Evolutionary conservation across 2,113 vertebrate genomes (phyloP), one percentile per base, ranked within the genome.

Genomic region (Argyrosomus japonicus): DNA sequence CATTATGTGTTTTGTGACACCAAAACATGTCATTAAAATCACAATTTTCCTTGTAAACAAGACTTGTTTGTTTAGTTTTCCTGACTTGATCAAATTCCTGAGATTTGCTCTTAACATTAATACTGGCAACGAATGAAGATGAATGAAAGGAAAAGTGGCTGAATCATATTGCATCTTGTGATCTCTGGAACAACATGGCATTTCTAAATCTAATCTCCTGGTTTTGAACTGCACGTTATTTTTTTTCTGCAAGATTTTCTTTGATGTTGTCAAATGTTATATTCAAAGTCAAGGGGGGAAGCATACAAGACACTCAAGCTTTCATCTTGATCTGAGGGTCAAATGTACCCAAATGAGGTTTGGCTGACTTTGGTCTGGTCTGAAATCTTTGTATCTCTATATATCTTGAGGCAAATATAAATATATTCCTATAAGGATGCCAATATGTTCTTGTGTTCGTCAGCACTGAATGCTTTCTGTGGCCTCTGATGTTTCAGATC

Each of bases 1-100:
- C 53, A 68, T 67, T 12, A 25, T 64, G 32, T 75, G 61, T 68
- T 81, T 79, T 64, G 54, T 77, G 67, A 85, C 61, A 69, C 51
- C 21, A 40, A 61, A 51, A 62, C 72, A 80, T 51, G 50, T 70
- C 27, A 84, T 64, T 77, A 60, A 57, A 77, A 81, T 43, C 2
- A 11, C 17, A 9, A 3, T 27, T 29, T 25, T 68, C 47, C 27
- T 48, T 50, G 14, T 51, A 70, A 83, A 74, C 47, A 80, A 40
- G 36, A 40, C 36, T 40, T 40, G 32, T 32, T 40, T 8, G 36
- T 36, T 36, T 36, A 36, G 36, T 40, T 40, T 40, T 40, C 36
- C 36, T 40, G 7, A 40, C 5, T 15, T 21, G 15, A 50, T n/a
- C 6, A 58, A 50, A 27, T 77, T 48, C 25, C 53, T 45, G 48